Evolutionary conservation across 2,113 vertebrate species (phyloP).

Genomic region (Campylomormyrus numenius): DNA sequence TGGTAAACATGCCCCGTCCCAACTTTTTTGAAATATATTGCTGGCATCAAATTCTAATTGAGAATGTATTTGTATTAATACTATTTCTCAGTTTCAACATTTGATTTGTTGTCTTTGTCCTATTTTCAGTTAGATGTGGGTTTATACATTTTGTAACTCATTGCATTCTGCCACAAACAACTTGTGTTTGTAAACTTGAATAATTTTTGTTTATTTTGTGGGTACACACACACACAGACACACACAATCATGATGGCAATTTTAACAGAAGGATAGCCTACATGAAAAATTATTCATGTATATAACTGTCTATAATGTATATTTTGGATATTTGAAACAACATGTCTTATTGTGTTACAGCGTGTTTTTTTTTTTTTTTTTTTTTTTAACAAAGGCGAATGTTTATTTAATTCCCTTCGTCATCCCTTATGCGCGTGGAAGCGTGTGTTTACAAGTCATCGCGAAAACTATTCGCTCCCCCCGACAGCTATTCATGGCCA

Average conservation of each 20-base stretch:
- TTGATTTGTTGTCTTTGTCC: too few relatives aligned
- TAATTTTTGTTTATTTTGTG: not conserved
- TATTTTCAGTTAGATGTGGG: too few relatives aligned
- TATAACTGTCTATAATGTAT: not conserved
- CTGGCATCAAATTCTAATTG: not conserved
- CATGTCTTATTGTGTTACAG: not conserved
- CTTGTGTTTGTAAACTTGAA: not conserved
- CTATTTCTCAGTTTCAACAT: too few relatives aligned
- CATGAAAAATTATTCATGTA: not conserved
- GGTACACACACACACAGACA: not conserved
- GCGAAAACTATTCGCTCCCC: slow-evolving; percentile 1
- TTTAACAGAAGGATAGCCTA: too few relatives aligned
- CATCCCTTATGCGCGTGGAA: not conserved
- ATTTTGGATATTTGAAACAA: not conserved
- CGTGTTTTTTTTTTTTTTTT: not conserved
- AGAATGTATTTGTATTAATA: not conserved
- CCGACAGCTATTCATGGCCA: slow-evolving; percentile 17
- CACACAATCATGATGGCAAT: not conserved
- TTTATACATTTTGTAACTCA: too few relatives aligned
- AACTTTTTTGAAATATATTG: not conserved
- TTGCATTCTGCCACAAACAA: too few relatives aligned
- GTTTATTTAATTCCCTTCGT: not conserved
- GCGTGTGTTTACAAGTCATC: slow-evolving; percentile 4
- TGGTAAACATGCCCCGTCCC: not conserved
- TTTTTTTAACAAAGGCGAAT: not conserved